Evolutionary conservation across 2,888 invertebrate species (phyloP).

Genomic region (Therioaphis trifolii): DNA sequence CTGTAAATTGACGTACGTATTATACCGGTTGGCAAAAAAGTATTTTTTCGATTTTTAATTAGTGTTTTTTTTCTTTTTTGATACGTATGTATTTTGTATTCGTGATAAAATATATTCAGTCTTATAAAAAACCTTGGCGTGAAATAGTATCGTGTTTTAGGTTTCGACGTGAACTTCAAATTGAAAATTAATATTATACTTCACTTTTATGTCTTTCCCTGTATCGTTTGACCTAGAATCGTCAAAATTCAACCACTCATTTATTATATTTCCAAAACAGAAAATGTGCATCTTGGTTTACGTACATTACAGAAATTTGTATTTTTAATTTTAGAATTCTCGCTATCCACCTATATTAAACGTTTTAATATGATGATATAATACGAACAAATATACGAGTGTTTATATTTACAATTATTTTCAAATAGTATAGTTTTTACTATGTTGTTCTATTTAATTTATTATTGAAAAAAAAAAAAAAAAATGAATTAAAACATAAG

Average conservation of each 20-base stretch:
- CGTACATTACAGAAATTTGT: too few species aligned
- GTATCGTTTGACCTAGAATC: not conserved
- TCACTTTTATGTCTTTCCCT: not conserved
- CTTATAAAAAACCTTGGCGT: slow-evolving; percentile 1
- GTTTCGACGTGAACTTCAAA: not conserved
- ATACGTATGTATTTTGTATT: not conserved
- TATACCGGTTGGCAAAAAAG: not conserved
- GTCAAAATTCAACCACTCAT: not conserved
- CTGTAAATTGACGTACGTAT: not conserved
- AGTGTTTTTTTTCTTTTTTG: too few species aligned
- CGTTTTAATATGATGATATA: not conserved
- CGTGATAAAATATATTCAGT: slow-evolving; percentile 22
- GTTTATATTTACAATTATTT: too few species aligned
- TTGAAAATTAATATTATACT: slow-evolving; percentile 33
- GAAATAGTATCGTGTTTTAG: not conserved
- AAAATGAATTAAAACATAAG: not conserved
- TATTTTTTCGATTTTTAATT: slow-evolving; percentile 12
- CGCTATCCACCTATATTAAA: too few species aligned
- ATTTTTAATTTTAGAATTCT: too few species aligned
- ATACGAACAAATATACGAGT: not conserved
- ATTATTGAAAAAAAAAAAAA: not conserved
- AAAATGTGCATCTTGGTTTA: too few species aligned
- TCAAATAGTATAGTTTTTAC: too few species aligned
- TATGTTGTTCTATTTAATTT: too few species aligned
- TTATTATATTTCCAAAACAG: too few species aligned